Base-by-base conservation (phyloP, 2,113 vertebrate species). In the Chloebia gouldiae region DNA sequence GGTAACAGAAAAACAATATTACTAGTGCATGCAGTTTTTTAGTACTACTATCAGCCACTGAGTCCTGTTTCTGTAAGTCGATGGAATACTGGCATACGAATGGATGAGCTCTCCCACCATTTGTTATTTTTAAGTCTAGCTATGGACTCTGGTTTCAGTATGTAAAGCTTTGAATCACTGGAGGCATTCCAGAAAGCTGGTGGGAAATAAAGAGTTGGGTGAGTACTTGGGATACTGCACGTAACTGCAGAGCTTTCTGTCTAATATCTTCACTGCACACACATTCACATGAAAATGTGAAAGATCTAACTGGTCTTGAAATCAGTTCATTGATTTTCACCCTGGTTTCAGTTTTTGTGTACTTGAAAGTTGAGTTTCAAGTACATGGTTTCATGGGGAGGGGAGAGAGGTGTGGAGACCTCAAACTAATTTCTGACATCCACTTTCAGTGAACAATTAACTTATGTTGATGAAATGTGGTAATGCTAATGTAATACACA, bases 51-150 rank as follows among this genome's bases (percentile, higher is more conserved):
- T 72, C 63, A 59, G 6, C 50, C n/a, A n/a, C n/a, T 59, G 40
- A 66, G 51, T 66, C 65, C 37, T 81, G 0, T 68, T 69, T 66
- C 50, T 73, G 11, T 75, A 35, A 85, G 12, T 45, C 0, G 0
- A 0, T 75, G 53, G 65, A 71, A 85, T 37, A 42, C 10, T 33
- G 47, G 30, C 27, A 30, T 39, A 51, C 31, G 79, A 73, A 81
- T 33, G 31, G 68, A 31, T 91, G 66, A 65, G 20, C 17, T 86
- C 15, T 81, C 33, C 35, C 33, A 83, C 49, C 31, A 4, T 60
- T 17, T 45, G 20, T 61, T 47, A 33, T 66, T 88, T 77, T 2
- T 63, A 44, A 59, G 15, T 81, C 65, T 78, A 4, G 27, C 39
- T 25, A 17, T 65, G 45, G 61, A 37, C 25, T 80, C 45, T 81